These are phyloP conservation scores for Epinephelus lanceolatus DNA, from an alignment of 2,113 vertebrate species.

Conservation along the genomic window DNA sequence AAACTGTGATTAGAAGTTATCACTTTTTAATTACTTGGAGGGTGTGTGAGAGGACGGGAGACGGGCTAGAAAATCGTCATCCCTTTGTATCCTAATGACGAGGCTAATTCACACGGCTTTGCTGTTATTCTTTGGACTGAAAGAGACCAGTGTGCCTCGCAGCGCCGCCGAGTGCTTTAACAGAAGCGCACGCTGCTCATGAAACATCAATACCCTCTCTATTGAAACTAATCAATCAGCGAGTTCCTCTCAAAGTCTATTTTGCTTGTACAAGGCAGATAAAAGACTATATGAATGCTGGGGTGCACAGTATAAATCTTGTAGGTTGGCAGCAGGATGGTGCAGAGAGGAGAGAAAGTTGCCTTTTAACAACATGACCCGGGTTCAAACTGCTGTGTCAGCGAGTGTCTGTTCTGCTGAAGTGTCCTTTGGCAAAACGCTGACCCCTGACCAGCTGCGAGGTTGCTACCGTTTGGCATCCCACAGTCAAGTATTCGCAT, in stretches of 20 bases:
- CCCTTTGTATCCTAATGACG: constrained; percentile 55
- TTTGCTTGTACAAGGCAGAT: constrained; percentile 27
- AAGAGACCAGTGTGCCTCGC: constrained; percentile 17
- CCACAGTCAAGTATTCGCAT: neutral
- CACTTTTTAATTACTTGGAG: constrained; percentile 67
- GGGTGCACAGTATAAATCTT: constrained; percentile 27
- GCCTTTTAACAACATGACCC: constrained; percentile 30
- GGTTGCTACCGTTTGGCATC: neutral
- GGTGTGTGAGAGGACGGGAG: constrained; percentile 21
- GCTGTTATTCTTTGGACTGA: constrained; percentile 38
- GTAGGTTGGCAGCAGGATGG: neutral
- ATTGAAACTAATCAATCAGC: constrained; percentile 66
- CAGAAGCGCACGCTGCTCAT: constrained; percentile 24
- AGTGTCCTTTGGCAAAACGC: constrained; percentile 1
- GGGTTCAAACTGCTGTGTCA: constrained; percentile 34
- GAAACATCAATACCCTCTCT: constrained; percentile 54
- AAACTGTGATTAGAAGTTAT: constrained; percentile 69
- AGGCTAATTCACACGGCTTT: constrained; percentile 48
- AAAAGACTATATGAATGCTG: neutral
- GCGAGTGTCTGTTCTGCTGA: constrained; percentile 3
- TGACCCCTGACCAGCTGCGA: constrained; percentile 8
- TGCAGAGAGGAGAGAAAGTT: neutral
- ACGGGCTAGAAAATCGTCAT: neutral
- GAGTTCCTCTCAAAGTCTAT: constrained; percentile 38
- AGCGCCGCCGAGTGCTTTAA: constrained; percentile 34